A percentile compares a stretch with the other conserved stretches of the same genome.
Conservation (phyloP, 2,797 vertebrate genomes). For the Chelmon rostratus region DNA sequence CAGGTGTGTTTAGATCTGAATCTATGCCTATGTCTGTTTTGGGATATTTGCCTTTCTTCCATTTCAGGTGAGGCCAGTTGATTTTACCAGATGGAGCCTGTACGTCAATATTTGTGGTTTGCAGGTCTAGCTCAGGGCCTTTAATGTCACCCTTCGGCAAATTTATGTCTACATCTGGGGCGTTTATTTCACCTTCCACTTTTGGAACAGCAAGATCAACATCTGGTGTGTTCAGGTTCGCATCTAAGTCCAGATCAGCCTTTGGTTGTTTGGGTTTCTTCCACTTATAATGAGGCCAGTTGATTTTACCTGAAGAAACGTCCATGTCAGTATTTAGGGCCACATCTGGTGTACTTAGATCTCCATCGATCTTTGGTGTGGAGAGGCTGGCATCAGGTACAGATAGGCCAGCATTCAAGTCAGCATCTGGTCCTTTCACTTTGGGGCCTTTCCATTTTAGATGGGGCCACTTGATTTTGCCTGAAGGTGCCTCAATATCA, state of each 20-base stretch:
- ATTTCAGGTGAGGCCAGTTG: slow-evolving; percentile 78
- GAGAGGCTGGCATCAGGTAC: slow-evolving; percentile 59
- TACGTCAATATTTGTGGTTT: slow-evolving; percentile 58
- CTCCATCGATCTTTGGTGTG: slow-evolving; percentile 43
- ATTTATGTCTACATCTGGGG: slow-evolving; percentile 58
- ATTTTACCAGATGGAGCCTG: slow-evolving; percentile 69
- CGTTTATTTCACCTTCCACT: slow-evolving; percentile 46
- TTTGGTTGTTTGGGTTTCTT: slow-evolving; percentile 67
- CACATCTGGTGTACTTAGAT: slow-evolving; percentile 57
- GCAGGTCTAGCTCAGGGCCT: slow-evolving; percentile 45
- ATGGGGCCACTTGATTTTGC: slow-evolving; percentile 72
- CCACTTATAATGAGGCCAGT: slow-evolving; percentile 75
- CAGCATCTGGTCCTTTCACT: slow-evolving; percentile 67
- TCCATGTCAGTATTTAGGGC: slow-evolving; percentile 68
- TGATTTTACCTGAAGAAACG: slow-evolving; percentile 67
- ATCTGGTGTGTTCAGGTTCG: slow-evolving; percentile 60
- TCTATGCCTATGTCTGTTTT: slow-evolving; percentile 60
- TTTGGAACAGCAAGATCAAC: slow-evolving; percentile 64
- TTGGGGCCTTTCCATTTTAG: slow-evolving; percentile 73
- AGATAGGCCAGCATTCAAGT: slow-evolving; percentile 61
- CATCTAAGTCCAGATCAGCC: slow-evolving; percentile 56
- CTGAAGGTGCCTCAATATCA: slow-evolving; percentile 53
- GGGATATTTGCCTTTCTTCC: slow-evolving; percentile 70
- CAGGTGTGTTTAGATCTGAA: slow-evolving; percentile 52
- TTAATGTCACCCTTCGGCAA: slow-evolving; percentile 51